Percentiles rank a stretch among this genome's conserved stretches.
phyloP scores from a whole-genome alignment of 2,888 invertebrate genomes.

The Falcaria lacertinaria region DNA sequence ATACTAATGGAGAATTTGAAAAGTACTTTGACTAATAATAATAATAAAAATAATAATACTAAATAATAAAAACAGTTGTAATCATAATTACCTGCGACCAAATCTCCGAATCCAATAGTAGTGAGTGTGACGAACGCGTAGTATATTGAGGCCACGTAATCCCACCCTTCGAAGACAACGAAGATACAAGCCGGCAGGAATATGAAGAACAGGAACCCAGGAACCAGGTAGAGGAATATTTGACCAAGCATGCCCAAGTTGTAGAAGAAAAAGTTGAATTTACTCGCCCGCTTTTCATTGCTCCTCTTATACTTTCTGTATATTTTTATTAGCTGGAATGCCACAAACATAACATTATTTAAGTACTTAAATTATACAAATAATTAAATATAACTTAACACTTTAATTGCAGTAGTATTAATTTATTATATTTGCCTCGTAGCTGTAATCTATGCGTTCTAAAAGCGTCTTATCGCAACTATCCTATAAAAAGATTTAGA shows the following conservation, averaged over 20 bases:
- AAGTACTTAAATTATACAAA: background rate
- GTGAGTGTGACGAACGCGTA: conserved; percentile 93
- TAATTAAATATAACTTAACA: conserved; percentile 3
- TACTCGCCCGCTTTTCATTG: conserved; percentile 79
- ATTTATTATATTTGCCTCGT: background rate
- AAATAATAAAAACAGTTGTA: too few relatives aligned
- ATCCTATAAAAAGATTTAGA: background rate
- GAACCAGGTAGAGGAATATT: conserved; percentile 91
- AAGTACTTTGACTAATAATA: too few relatives aligned
- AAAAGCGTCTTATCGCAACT: background rate
- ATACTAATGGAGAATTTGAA: too few relatives aligned
- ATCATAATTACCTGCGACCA: conserved; percentile 87
- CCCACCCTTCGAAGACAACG: conserved; percentile 91
- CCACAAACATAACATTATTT: background rate
- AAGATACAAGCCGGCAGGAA: conserved; percentile 92
- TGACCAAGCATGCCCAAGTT: conserved; percentile 88
- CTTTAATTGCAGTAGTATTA: background rate
- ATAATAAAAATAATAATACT: too few relatives aligned
- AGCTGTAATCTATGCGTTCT: background rate
- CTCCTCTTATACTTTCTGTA: conserved; percentile 89
- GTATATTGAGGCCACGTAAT: conserved; percentile 90
- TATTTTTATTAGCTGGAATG: conserved; percentile 84
- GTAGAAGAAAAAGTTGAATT: conserved; percentile 82
- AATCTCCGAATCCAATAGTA: conserved; percentile 96
- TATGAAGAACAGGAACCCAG: conserved; percentile 92